Base-by-base conservation (phyloP, 2,797 vertebrate species). In the Falco naumanni region DNA sequence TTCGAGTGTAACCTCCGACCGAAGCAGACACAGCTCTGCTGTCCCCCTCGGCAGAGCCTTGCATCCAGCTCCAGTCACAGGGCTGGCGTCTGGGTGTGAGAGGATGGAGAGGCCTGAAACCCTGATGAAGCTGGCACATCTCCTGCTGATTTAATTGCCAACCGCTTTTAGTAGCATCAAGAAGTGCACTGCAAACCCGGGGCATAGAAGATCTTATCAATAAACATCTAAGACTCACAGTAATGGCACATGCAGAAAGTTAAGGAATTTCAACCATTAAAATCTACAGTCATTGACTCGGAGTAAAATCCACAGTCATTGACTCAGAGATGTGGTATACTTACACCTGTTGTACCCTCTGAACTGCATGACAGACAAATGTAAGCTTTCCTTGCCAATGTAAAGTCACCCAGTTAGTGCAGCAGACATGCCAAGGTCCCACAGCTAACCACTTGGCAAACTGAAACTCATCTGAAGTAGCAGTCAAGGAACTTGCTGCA, bases 11-110 rank as follows among this genome's bases (percentile, higher is more conserved):
- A 45, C 43, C 43, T 45, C 43, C 9, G 7, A 45, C 43, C 7
- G 43, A 45, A 45, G 16, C 43, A 45, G n/a, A 3, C 28, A 3
- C 3, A 19, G 81, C 21, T 56, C 18, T 28, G 39, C 28, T 31
- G 21, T 22, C 18, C 22, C 48, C 31, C 14, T 6, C 17, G 7
- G n/a, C 68, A 1, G 3, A 33, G 17, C 28, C n/a, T 33, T 9
- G 9, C 16, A 1, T 2, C 7, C 16, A 7, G 47, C 37, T 10
- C 26, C 5, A 0, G 10, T 13, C 17, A 2, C 33, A 13, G 20
- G 28, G 14, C 48, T 64, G 28, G 39, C 11, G 22, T 17, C 37
- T 26, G n/a, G 41, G 22, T 33, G 28, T 1, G 3, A 64, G 60
- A 63, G 43, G 29, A 57, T 57, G 41, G 43, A n/a, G 15, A 18